These are phyloP conservation scores for Porites australiensis DNA, from an alignment of 64 coral and sea anemone species.

Conservation along the genomic window DNA sequence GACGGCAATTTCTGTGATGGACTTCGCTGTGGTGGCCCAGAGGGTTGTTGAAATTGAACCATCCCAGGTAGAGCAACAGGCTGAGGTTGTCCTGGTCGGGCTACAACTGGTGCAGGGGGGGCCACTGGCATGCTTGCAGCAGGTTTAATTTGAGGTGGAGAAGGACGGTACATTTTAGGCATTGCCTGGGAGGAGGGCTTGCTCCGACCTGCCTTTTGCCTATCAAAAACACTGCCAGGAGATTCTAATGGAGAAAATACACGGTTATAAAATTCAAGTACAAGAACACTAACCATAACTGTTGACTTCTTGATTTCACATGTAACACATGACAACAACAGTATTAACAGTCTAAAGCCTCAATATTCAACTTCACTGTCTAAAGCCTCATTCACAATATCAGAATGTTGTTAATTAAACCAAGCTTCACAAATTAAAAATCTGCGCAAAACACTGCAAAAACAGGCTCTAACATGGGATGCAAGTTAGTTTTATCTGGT, in stretches of 20 bases:
- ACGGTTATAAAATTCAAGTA: background rate
- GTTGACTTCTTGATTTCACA: too few species aligned
- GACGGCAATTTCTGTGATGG: slow-evolving; percentile 52
- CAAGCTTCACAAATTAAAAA: too few species aligned
- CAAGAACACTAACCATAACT: too few species aligned
- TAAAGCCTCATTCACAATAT: too few species aligned
- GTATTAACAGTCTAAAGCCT: too few species aligned
- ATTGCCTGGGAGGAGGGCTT: slow-evolving; percentile 76
- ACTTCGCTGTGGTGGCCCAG: slow-evolving; percentile 44
- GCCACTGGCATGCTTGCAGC: slow-evolving; percentile 50
- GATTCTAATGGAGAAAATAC: slow-evolving; percentile 51
- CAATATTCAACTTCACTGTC: too few species aligned
- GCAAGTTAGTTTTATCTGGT: too few species aligned
- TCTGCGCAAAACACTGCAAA: too few species aligned
- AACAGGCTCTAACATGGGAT: too few species aligned
- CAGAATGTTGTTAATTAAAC: too few species aligned
- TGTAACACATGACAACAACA: too few species aligned
- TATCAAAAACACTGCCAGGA: slow-evolving; percentile 79
- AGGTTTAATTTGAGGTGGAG: slow-evolving; percentile 66
- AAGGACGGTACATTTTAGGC: slow-evolving; percentile 79
- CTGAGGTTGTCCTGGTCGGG: slow-evolving; percentile 84
- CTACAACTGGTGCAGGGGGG: slow-evolving; percentile 67
- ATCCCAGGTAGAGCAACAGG: slow-evolving; percentile 92
- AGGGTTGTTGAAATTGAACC: slow-evolving; percentile 65
- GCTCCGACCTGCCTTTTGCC: slow-evolving; percentile 67